Evolutionary conservation across 2,888 invertebrate species (phyloP).

Genomic region (Drosophila aldrichi): DNA sequence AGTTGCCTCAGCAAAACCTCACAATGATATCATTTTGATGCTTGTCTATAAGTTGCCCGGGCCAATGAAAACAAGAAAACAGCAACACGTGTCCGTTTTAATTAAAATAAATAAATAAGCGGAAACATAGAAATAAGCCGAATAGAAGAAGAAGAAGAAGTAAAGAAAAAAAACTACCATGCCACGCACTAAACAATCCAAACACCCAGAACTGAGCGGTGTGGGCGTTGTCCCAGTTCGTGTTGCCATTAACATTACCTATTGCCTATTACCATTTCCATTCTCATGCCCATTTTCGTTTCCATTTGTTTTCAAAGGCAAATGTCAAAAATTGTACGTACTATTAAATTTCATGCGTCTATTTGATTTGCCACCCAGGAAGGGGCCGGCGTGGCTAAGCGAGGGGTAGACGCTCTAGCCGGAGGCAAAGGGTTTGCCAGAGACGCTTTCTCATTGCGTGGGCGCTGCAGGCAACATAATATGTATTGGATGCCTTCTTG

Average conservation of each 20-base stretch:
- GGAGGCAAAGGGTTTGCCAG: conserved; percentile 55
- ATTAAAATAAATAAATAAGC: conserved; percentile 79
- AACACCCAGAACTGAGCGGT: conserved; percentile 11
- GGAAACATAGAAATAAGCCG: conserved; percentile 60
- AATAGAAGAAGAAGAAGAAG: conserved; percentile 24
- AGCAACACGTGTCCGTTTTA: conserved; percentile 78
- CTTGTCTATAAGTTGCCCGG: conserved; percentile 49
- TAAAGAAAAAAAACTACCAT: conserved; percentile 26
- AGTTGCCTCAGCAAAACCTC: neutral
- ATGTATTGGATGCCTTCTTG: conserved; percentile 39
- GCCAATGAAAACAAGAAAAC: conserved; percentile 73
- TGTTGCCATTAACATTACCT: conserved; percentile 32
- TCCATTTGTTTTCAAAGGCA: conserved; percentile 53
- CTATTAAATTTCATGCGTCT: conserved; percentile 79
- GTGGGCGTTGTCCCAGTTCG: conserved; percentile 42
- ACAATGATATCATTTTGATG: conserved; percentile 13
- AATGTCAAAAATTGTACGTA: conserved; percentile 69
- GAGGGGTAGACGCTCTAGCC: conserved; percentile 45
- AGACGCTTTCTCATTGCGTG: conserved; percentile 35
- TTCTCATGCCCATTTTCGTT: conserved; percentile 40
- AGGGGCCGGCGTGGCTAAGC: conserved; percentile 1
- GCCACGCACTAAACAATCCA: conserved; percentile 10
- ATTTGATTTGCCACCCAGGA: conserved; percentile 66
- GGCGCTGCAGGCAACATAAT: conserved; percentile 35
- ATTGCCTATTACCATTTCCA: conserved; percentile 34